Evolutionary conservation across 2,888 invertebrate genomes (phyloP), one percentile per base, ranked within the genome.

Genomic region (Thecocarcelia acutangulata): DNA sequence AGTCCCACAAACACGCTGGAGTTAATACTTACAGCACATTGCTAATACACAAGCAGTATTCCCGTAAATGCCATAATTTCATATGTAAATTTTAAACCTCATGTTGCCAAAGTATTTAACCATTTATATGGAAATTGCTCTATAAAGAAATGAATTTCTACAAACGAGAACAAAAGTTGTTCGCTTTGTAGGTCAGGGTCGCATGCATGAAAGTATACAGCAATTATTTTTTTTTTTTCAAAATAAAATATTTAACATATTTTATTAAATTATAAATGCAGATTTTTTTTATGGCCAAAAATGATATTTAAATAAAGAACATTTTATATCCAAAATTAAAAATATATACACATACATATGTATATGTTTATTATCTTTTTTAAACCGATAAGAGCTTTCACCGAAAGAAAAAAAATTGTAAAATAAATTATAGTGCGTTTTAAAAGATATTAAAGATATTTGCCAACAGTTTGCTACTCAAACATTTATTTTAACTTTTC

Each of bases 91-190:
- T 61, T 24, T 37, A 63, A 59, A 69, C 37, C 61, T 28, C 56
- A 46, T 54, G 54, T 48, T 46, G n/a, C 12, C 13, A 48, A 61
- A 72, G 44, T 44, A 72, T 44, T 70, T 58, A 69, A 64, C 58
- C 52, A 72, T 66, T 72, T 66, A 66, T 72, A 78, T 70, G 77
- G 46, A 73, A 73, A 64, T 73, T 54, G 52, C 40, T 33, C 28
- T 59, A 48, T 13, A 24, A 40, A 59, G 48, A 48, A 48, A 21
- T 3, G 48, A 42, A 28, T 17, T 9, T 44, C 12, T 17, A 56
- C 12, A 17, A 37, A 37, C 17, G 5, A 37, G 58, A 59, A 21
- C 50, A 21, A 8, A 11, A 33, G 33, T 50, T 11, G 40, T 40
- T 37, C 17, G 17, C 33, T 33, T 9, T 33, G 33, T 33, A 9